These are phyloP conservation scores for Drosophila teissieri DNA, from an alignment of 1,140 invertebrate genomes.

Conservation along the genomic window DNA sequence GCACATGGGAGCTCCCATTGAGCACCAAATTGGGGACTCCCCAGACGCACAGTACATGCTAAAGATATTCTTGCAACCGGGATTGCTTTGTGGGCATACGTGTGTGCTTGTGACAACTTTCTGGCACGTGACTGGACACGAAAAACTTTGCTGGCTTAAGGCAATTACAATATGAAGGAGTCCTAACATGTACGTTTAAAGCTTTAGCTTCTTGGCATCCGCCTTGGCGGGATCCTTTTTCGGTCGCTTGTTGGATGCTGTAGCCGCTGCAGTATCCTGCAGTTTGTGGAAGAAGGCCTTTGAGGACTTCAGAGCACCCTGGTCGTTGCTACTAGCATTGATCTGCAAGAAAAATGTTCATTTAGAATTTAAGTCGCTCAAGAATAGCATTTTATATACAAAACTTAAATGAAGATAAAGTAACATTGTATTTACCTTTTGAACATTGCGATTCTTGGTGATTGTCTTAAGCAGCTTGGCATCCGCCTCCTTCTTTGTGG, in stretches of 20 bases:
- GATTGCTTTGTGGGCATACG: slow-evolving; percentile 5
- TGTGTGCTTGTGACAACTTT: slow-evolving; percentile 36
- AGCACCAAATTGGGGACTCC: slow-evolving; percentile 48
- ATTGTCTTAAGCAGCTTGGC: slow-evolving; percentile 86
- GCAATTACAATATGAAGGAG: slow-evolving; percentile 52
- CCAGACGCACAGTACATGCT: neutral
- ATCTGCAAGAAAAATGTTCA: slow-evolving; percentile 76
- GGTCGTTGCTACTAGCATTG: slow-evolving; percentile 76
- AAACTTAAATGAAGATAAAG: neutral
- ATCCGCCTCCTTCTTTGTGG: slow-evolving; percentile 87
- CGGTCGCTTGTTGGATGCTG: slow-evolving; percentile 45
- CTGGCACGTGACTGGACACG: slow-evolving; percentile 59
- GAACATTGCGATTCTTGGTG: slow-evolving; percentile 88
- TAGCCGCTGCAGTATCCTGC: slow-evolving; percentile 88
- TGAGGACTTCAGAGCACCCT: slow-evolving; percentile 89
- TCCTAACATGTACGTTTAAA: slow-evolving; percentile 56
- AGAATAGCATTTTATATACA: neutral
- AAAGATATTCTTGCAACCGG: slow-evolving; percentile 20
- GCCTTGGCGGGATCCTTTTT: slow-evolving; percentile 57
- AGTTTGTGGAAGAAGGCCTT: slow-evolving; percentile 92
- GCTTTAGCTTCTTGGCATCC: slow-evolving; percentile 72
- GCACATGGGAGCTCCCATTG: slow-evolving; percentile 63
- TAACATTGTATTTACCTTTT: slow-evolving; percentile 83
- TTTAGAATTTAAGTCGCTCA: too few relatives aligned
- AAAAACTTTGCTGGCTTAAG: slow-evolving; percentile 30